Conservation (phyloP, 1,140 invertebrate species). For the Oryzaephilus surinamensis region DNA sequence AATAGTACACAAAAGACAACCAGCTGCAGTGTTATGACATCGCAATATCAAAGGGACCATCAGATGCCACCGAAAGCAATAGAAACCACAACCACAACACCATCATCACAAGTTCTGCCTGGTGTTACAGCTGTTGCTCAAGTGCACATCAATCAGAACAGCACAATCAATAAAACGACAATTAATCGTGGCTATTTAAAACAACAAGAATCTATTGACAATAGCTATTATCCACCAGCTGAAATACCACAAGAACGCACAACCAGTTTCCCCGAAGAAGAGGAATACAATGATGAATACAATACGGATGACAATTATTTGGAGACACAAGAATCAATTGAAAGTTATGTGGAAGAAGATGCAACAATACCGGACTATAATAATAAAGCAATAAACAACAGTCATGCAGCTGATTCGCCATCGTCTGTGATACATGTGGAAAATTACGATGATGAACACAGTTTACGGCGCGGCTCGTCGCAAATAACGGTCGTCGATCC, state of each 20-base stretch:
- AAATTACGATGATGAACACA: slow-evolving; percentile 27
- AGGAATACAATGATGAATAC: no score
- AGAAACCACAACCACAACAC: slow-evolving; percentile 26
- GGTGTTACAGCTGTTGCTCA: not conserved
- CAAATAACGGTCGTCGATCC: slow-evolving; percentile 35
- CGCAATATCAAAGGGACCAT: slow-evolving; percentile 31
- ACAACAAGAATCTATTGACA: slow-evolving; percentile 39
- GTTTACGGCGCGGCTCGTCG: slow-evolving; percentile 27
- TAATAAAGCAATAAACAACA: slow-evolving; percentile 29
- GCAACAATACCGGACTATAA: slow-evolving; percentile 11
- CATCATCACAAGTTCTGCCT: slow-evolving; percentile 31
- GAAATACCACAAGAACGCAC: slow-evolving; percentile 2
- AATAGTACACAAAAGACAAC: slow-evolving; percentile 25
- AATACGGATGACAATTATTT: slow-evolving; percentile 29
- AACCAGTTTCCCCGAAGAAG: no score
- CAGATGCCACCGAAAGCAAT: slow-evolving; percentile 24
- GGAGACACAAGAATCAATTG: slow-evolving; percentile 39
- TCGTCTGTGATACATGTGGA: slow-evolving; percentile 38
- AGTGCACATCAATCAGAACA: slow-evolving; percentile 4
- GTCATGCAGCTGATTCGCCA: no score
- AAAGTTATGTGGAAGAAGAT: slow-evolving; percentile 38
- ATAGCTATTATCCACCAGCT: slow-evolving; percentile 6
- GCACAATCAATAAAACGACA: slow-evolving; percentile 1
- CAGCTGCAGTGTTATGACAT: slow-evolving; percentile 19
- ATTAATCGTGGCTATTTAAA: slow-evolving; percentile 33